Conservation (phyloP, 2,888 invertebrate genomes). For the Drosophila niveifrons region DNA sequence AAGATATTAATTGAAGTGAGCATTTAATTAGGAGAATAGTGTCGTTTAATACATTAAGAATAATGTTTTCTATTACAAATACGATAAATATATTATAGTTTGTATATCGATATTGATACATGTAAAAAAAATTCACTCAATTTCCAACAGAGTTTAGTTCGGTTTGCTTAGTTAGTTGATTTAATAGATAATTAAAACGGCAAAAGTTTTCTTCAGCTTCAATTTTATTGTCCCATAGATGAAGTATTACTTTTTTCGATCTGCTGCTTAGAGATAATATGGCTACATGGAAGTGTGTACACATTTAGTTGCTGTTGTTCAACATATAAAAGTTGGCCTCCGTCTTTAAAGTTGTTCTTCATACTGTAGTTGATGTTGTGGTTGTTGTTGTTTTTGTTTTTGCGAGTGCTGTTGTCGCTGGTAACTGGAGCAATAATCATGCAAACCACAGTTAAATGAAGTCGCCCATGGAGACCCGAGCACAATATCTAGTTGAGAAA, state of each 20-base stretch:
- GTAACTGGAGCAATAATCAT: slow-evolving; percentile 81
- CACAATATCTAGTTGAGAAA: slow-evolving; percentile 40
- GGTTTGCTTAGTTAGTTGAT: too few relatives aligned
- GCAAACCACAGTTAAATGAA: slow-evolving; percentile 77
- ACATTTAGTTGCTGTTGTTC: slow-evolving; percentile 48
- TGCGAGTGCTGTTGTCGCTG: slow-evolving; percentile 52
- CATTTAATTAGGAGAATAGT: slow-evolving; percentile 15
- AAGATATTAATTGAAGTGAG: slow-evolving; percentile 15
- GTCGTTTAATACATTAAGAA: not conserved
- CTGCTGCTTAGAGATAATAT: too few relatives aligned
- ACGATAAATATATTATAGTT: not conserved
- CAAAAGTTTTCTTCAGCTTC: too few relatives aligned
- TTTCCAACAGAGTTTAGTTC: too few relatives aligned
- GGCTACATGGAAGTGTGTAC: not conserved
- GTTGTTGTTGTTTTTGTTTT: slow-evolving; percentile 26
- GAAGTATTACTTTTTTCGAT: too few relatives aligned
- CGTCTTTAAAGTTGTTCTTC: slow-evolving; percentile 39
- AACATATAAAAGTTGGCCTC: slow-evolving; percentile 51
- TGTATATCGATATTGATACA: too few relatives aligned
- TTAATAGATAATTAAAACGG: too few relatives aligned
- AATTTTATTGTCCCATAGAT: too few relatives aligned
- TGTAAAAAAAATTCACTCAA: too few relatives aligned
- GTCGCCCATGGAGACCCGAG: slow-evolving; percentile 70
- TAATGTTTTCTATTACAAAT: not conserved
- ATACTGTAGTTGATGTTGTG: slow-evolving; percentile 18